Base-by-base conservation (phyloP, 2,797 vertebrate species). In the Siniperca undulata region DNA sequence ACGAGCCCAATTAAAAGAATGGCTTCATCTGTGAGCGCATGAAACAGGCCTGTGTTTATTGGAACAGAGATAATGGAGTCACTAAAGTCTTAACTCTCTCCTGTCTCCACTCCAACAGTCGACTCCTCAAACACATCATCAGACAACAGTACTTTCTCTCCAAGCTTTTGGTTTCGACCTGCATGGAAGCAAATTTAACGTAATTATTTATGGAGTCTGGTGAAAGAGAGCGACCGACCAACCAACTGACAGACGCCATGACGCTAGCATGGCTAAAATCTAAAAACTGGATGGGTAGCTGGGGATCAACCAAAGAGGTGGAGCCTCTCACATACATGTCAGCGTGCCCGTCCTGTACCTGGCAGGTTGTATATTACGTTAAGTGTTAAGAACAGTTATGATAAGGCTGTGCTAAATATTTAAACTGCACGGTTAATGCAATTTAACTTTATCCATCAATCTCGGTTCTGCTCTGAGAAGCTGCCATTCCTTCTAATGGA, bases 391-490 rank as follows among this genome's bases (percentile, higher is more conserved):
- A 96, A 96, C 96, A 96, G 96, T 97, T 97, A 97, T 96, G 96
- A 97, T 97, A 97, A 98, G 96, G 93, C 94, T 84, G 93, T 88
- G 95, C 97, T 97, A 97, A 97, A 97, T 96, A 95, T 97, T 98
- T 97, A 97, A 97, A 97, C 96, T 95, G 95, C 93, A 89, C 90
- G 89, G 92, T 95, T 97, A 96, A 97, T 89, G 94, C 95, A 92
- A 95, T 97, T 97, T 97, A 96, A 97, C 96, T 97, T 95, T 95
- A 91, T 93, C 96, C 93, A 97, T 97, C 97, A 97, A 97, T 97
- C 97, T 96, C 90, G 72, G 89, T 80, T 92, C 92, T 82, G 92
- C 89, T 86, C 78, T 74, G 90, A 94, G 88, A 85, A 89, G 83
- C 87, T 86, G 95, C 89, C 94, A 92, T 88, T 91, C 82, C 89